These are phyloP conservation scores for Varroa destructor DNA, from an alignment of 1,140 invertebrate genomes.

Conservation along the genomic window DNA sequence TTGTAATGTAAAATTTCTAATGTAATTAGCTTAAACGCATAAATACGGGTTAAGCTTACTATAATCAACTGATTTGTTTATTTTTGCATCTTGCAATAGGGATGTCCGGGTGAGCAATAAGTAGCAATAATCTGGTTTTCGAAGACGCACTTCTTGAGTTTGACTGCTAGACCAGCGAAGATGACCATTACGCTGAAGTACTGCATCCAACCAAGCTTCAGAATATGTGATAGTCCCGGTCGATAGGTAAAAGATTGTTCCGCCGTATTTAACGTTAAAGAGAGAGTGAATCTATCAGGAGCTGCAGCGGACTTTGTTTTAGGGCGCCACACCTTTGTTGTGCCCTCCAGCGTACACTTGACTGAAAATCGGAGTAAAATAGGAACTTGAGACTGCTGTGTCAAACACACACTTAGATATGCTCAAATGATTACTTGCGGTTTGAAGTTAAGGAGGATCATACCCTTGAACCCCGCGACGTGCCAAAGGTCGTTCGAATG, in stretches of 20 bases:
- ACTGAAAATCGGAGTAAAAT: not conserved
- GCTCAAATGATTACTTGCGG: no score
- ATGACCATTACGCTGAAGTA: not conserved
- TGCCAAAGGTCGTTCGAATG: no score
- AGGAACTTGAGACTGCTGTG: no score
- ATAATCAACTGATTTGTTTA: no score
- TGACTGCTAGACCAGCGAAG: constrained; percentile 5
- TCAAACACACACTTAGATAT: no score
- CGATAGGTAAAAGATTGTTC: constrained; percentile 9
- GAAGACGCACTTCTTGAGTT: constrained; percentile 16
- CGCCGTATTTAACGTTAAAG: not conserved
- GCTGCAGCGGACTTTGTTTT: not conserved
- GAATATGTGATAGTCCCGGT: constrained; percentile 9
- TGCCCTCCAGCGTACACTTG: constrained; percentile 2
- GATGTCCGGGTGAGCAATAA: not conserved
- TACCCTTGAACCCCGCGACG: no score
- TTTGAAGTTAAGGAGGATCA: no score
- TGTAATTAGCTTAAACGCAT: no score
- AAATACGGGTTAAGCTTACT: no score
- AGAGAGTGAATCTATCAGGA: constrained; percentile 2
- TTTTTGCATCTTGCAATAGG: no score
- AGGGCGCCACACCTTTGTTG: not conserved
- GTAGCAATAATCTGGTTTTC: constrained; percentile 20
- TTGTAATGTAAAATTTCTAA: no score
- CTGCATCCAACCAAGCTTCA: constrained; percentile 16